Evolutionary conservation across 1,140 invertebrate species (phyloP), one percentile per base, ranked within the genome.

Genomic region (Idris sp.): DNA sequence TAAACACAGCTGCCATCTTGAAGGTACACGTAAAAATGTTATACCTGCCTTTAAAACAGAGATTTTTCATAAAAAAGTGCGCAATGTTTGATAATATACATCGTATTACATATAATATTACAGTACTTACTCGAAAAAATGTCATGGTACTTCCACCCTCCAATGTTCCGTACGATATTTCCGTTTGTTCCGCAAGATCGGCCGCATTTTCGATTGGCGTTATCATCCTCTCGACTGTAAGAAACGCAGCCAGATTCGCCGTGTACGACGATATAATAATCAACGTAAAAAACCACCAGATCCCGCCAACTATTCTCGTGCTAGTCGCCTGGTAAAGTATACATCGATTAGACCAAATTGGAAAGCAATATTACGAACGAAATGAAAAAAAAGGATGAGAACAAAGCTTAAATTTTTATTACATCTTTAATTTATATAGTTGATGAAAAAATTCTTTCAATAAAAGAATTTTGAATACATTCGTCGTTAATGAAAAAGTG

Each of bases 261-360:
- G 98, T 99, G 85, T 98, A 98, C 11, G 97, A 98, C 0, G 97
- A 98, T 59, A 99, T 97, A 81, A 99, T 98, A 81, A 99, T 99
- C 10, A 99, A 90, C 0, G 97, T 99, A 88, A 99, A 99, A 87
- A 99, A 98, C 96, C 97, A 99, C 98, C 98, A 99, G 67, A 98
- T 98, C 4, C 95, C 95, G 7, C 96, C 95, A 8, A 98, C 95
- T 77, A 98, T 96, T 61, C 97, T 89, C 1, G 97, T 98, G 1
- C 96, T 97, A 7, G 96, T 96, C 9, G 97, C 96, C 94, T 97
- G 85, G 54, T 81, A 79, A 74, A 41, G 77, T 54, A 73, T 9
- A 28, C 11, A 56, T 30, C 15, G 9, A 58, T 56, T 49, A 65
- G 33, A 4, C 30, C 7, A 35, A 26, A 48, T 38, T 28, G 7